Percentiles rank a stretch among this genome's conserved stretches.
Conservation (phyloP, 2,113 vertebrate species). For the Chitala chitala region DNA sequence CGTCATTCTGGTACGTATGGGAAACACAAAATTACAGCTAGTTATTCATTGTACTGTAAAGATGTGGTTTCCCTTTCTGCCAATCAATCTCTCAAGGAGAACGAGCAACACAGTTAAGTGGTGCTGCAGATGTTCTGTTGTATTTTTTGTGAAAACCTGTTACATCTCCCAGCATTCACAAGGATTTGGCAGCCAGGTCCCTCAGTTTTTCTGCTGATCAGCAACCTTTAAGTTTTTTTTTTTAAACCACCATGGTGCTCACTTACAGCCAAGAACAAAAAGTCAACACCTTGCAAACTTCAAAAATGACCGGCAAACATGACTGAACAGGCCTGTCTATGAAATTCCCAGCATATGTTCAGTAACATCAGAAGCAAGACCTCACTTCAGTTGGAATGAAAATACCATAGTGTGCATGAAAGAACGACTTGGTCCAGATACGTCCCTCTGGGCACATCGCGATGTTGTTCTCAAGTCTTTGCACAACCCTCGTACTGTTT, state of each 20-base stretch:
- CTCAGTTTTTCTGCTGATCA: constrained; percentile 47
- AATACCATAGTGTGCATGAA: constrained; percentile 30
- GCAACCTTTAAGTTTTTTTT: constrained; percentile 44
- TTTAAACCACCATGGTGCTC: constrained; percentile 35
- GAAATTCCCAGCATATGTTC: not conserved
- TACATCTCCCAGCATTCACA: not conserved
- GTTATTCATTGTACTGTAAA: not conserved
- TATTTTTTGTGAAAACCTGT: not conserved
- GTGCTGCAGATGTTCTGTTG: not conserved
- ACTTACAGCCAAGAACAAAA: constrained; percentile 41
- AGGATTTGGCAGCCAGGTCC: constrained; percentile 22
- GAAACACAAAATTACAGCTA: not conserved
- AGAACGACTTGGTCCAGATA: constrained; percentile 1
- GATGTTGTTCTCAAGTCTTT: constrained; percentile 38
- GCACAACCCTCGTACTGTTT: constrained; percentile 21
- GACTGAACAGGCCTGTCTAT: constrained; percentile 39
- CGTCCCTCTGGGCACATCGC: constrained; percentile 27
- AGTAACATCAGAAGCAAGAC: constrained; percentile 9
- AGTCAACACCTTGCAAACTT: constrained; percentile 49
- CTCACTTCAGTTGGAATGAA: constrained; percentile 35
- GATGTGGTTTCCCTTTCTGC: not conserved
- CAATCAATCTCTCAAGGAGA: not conserved
- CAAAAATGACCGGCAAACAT: constrained; percentile 39
- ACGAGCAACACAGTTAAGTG: not conserved
- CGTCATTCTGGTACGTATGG: not conserved